Conservation (phyloP, 2,888 invertebrate species). For the Troides helena region DNA sequence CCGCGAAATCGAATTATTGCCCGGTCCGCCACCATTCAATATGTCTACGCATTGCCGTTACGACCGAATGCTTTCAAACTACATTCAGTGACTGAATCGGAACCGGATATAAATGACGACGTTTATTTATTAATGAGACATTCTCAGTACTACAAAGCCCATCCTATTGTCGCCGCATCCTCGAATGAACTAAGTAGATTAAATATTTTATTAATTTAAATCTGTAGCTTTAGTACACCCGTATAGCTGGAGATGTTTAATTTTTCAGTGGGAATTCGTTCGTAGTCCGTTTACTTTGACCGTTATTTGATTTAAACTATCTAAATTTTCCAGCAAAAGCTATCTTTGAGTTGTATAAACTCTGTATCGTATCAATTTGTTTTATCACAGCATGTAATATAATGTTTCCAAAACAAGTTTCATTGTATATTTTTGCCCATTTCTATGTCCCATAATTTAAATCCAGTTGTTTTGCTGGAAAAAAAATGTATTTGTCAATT, state of each 20-base stretch:
- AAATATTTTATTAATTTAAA: conserved; percentile 15
- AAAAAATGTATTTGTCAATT: not conserved
- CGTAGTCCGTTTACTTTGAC: conserved; percentile 7
- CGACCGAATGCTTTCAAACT: conserved; percentile 52
- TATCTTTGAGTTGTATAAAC: not conserved
- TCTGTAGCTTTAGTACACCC: conserved; percentile 6
- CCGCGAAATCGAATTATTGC: conserved; percentile 75
- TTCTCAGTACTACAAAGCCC: not conserved
- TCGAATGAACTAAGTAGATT: conserved; percentile 10
- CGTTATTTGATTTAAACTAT: conserved; percentile 10
- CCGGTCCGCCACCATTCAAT: conserved; percentile 59
- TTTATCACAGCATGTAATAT: not conserved
- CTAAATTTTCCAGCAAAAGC: not conserved
- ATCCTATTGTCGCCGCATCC: conserved; percentile 1
- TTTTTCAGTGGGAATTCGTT: not conserved
- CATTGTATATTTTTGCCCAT: too few species aligned
- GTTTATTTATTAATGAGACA: conserved; percentile 24
- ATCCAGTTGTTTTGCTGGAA: too few species aligned
- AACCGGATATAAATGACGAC: conserved; percentile 49
- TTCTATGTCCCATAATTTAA: too few species aligned
- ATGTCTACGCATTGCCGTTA: conserved; percentile 58
- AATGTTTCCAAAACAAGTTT: too few species aligned
- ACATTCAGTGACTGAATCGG: conserved; percentile 48
- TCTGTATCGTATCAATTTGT: not conserved
- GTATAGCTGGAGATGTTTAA: conserved; percentile 1